Percentiles rank a stretch among this genome's conserved stretches.
These are phyloP conservation scores for Tetragonisca angustula DNA, from an alignment of 2,888 invertebrate species.

Conservation along the genomic window DNA sequence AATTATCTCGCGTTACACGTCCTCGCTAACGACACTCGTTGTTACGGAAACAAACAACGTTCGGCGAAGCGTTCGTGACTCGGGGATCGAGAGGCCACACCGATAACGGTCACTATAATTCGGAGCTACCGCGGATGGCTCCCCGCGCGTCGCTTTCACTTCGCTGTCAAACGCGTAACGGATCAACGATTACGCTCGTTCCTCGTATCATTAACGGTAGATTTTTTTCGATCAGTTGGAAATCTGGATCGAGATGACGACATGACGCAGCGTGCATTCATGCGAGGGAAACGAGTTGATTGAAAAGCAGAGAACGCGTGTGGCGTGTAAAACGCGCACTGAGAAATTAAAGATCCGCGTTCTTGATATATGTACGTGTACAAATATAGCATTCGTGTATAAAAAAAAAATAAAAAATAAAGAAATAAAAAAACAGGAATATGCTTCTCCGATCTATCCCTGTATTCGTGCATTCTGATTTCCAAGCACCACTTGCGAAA, in stretches of 20 bases:
- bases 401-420: no score
- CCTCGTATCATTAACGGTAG: constrained; percentile 8
- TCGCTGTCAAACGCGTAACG: constrained; percentile 24
- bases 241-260: constrained; percentile 3
- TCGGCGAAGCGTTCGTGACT: constrained; percentile 9
- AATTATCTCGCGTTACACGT: constrained; percentile 23
- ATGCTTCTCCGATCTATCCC: no score
- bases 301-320: no score
- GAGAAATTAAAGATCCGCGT: no score
- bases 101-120: constrained; percentile 59
- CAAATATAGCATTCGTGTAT: no score
- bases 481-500: no score
- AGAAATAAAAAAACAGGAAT: no score
- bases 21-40: constrained; percentile 34
- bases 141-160: constrained; percentile 50
- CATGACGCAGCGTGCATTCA: background rate
- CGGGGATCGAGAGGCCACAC: constrained; percentile 16
- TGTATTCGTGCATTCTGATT: no score
- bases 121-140: constrained; percentile 12
- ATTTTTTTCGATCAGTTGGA: constrained; percentile 9
- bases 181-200: constrained; percentile 28
- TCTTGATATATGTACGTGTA: no score
- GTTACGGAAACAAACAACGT: constrained; percentile 33
- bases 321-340: no score
- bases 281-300: no score